A percentile compares a stretch with the other conserved stretches of the same genome.
phyloP scores from a whole-genome alignment of 2,797 vertebrate species.

The Mastacembelus armatus region DNA sequence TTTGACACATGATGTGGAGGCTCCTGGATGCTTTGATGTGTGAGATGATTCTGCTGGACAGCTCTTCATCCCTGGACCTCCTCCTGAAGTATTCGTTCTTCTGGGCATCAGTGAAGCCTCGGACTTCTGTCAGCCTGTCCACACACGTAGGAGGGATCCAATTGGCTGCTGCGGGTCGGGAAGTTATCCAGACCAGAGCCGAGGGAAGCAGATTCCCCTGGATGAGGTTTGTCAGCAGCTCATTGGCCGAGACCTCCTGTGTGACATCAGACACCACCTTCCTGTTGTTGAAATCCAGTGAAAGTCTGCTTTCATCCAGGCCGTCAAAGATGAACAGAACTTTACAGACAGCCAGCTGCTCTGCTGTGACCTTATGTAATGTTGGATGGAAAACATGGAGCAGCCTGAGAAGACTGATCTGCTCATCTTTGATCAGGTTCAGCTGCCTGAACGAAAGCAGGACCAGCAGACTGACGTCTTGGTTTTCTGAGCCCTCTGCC shows the following conservation, averaged over 20 bases:
- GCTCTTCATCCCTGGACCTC: no score
- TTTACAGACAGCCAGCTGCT: background rate
- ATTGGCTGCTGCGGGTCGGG: background rate
- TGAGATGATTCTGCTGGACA: no score
- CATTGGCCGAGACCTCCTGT: background rate
- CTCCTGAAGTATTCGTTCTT: no score
- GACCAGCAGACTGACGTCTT: background rate
- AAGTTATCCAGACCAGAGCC: background rate
- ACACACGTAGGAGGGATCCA: background rate
- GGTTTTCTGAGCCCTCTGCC: slow-evolving; percentile 6
- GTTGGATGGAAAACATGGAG: slow-evolving; percentile 12
- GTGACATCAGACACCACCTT: background rate
- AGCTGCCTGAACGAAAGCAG: slow-evolving; percentile 18
- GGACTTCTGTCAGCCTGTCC: no score
- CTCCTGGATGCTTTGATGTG: no score
- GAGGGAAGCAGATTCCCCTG: background rate
- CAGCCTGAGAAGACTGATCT: background rate
- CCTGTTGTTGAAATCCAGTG: background rate
- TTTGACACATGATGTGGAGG: no score
- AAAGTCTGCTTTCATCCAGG: slow-evolving; percentile 4
- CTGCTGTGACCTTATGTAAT: slow-evolving; percentile 2
- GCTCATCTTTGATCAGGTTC: background rate
- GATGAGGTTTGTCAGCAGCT: background rate
- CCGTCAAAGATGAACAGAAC: background rate
- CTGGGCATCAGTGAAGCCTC: no score